Conservation (phyloP, 2,888 invertebrate species). For the Drosophila kokeensis region DNA sequence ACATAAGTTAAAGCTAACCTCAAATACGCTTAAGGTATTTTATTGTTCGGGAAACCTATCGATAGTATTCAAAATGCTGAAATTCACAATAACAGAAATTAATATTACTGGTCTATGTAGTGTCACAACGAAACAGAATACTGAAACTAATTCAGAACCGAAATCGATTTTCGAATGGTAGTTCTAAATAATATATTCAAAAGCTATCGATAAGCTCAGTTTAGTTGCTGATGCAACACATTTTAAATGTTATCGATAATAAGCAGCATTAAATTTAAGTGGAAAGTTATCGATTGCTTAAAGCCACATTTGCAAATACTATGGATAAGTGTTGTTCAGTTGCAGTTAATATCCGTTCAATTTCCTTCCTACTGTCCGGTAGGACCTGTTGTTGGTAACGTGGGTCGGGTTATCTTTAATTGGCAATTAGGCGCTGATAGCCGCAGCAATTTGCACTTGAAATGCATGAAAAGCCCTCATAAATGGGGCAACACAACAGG, state of each 20-base stretch:
- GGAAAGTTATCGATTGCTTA: no score
- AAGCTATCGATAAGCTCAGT: not conserved
- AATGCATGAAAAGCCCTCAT: slow-evolving; percentile 63
- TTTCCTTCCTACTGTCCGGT: not conserved
- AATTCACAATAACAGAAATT: not conserved
- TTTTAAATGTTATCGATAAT: not conserved
- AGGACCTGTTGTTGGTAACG: slow-evolving; percentile 11
- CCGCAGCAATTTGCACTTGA: slow-evolving; percentile 79
- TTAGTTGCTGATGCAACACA: not conserved
- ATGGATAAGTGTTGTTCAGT: not conserved
- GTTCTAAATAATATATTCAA: not conserved
- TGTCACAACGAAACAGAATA: not conserved
- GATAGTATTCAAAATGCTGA: not conserved
- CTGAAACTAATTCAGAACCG: not conserved
- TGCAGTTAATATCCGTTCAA: not conserved
- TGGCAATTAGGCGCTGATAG: slow-evolving; percentile 74
- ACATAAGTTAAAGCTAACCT: slow-evolving; percentile 38
- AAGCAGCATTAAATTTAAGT: not conserved
- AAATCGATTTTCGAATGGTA: not conserved
- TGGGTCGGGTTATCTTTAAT: slow-evolving; percentile 73
- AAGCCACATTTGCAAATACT: not conserved
- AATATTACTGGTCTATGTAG: not conserved
- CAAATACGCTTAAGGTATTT: not conserved
- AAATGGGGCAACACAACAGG: slow-evolving; percentile 28
- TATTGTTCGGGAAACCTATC: not conserved